These are phyloP conservation scores for Sussaba pulchella DNA, from an alignment of 2,888 invertebrate genomes.

Conservation along the genomic window DNA sequence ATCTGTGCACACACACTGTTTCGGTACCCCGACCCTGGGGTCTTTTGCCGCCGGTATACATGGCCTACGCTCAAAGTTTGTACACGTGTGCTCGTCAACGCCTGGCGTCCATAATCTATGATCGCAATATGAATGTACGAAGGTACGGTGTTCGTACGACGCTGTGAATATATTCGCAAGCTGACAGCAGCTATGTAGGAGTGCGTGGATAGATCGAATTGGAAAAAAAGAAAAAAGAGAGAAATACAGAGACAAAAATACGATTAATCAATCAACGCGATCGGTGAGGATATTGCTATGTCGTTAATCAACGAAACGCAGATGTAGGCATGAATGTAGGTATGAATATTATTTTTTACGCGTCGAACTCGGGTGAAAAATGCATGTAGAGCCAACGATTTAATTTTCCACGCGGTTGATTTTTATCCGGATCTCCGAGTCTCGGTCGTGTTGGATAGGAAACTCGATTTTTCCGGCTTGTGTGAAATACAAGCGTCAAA, in stretches of 20 bases:
- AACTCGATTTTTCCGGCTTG: conserved; percentile 51
- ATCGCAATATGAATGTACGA: conserved; percentile 45
- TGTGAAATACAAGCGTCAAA: not conserved
- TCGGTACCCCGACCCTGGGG: conserved; percentile 28
- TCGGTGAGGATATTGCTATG: conserved; percentile 11
- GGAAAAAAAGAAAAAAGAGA: conserved; percentile 4
- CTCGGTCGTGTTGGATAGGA: conserved; percentile 42
- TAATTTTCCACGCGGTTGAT: conserved; percentile 59
- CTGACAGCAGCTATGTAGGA: not conserved
- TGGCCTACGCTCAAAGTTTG: conserved; percentile 47
- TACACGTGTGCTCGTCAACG: conserved; percentile 64
- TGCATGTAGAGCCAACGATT: conserved; percentile 23
- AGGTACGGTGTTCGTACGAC: not conserved
- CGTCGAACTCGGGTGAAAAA: not conserved
- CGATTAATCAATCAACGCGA: conserved; percentile 56
- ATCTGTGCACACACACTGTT: conserved; percentile 68
- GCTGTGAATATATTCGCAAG: conserved; percentile 41
- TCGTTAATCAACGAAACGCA: conserved; percentile 39
- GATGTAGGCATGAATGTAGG: conserved; percentile 6
- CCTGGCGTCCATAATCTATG: conserved; percentile 52
- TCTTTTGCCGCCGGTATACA: conserved; percentile 18
- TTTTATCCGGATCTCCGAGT: conserved; percentile 20
- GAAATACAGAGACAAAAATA: conserved; percentile 25
- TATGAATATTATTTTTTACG: conserved; percentile 28
- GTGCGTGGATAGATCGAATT: conserved; percentile 2